These are phyloP conservation scores for Liolophura sinensis DNA, from an alignment of 1,140 invertebrate genomes.

Conservation along the genomic window DNA sequence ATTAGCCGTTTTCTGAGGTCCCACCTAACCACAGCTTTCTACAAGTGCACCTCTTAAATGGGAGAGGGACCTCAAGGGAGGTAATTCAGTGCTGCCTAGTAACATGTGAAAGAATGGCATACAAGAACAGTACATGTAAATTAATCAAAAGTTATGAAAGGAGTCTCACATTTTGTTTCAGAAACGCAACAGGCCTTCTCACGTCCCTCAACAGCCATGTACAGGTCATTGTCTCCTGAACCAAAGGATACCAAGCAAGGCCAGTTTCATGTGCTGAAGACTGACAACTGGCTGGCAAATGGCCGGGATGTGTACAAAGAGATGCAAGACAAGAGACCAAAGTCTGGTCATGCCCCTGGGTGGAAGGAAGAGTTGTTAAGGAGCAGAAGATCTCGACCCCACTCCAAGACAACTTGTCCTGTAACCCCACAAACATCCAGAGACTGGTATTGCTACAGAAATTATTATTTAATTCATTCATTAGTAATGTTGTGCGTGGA, in stretches of 20 bases:
- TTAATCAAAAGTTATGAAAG: background rate
- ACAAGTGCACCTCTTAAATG: no score
- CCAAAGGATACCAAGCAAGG: background rate
- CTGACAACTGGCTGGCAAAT: slow-evolving; percentile 48
- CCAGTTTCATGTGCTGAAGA: slow-evolving; percentile 21
- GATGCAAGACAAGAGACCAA: slow-evolving; percentile 34
- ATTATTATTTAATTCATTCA: no score
- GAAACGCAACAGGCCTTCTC: background rate
- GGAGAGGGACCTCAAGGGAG: no score
- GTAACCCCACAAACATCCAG: no score
- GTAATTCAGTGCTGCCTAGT: no score
- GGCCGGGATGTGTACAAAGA: slow-evolving; percentile 52
- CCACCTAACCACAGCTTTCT: background rate
- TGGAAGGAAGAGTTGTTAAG: slow-evolving; percentile 52
- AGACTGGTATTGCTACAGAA: no score
- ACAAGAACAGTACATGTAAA: background rate
- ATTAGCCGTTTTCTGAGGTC: no score
- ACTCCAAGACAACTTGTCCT: no score
- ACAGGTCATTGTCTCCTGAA: background rate
- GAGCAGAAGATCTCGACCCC: background rate
- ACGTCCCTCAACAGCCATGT: background rate
- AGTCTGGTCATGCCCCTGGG: slow-evolving; percentile 47
- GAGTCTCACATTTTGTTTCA: background rate
- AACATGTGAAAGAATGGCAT: background rate
- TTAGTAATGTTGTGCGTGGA: no score